A percentile compares a stretch with the other conserved stretches of the same genome.
These are phyloP conservation scores for Ochotona princeps DNA, from an alignment of 2,113 vertebrate species.

Conservation along the genomic window DNA sequence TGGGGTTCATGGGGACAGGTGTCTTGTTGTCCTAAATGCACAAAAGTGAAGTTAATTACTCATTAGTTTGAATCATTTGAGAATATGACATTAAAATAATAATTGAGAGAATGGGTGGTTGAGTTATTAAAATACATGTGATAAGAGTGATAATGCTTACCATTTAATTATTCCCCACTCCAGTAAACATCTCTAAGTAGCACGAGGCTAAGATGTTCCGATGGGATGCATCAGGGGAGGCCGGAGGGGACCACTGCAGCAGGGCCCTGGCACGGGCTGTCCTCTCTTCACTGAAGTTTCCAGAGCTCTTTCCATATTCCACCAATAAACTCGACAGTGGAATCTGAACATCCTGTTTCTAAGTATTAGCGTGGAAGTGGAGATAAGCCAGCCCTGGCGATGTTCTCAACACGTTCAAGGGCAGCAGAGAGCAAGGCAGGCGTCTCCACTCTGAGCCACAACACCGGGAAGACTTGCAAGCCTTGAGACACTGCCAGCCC, in stretches of 20 bases:
- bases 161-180: neutral
- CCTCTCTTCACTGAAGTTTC: neutral
- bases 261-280: neutral
- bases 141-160: constrained; percentile 8
- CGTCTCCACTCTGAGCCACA: accelerated
- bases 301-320: accelerated
- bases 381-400: accelerated
- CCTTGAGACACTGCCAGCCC: neutral
- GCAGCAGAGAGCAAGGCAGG: neutral
- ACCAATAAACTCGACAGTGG: neutral
- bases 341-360: too few relatives aligned
- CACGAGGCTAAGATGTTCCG: too few relatives aligned
- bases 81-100: neutral
- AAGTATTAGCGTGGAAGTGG: neutral
- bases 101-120: neutral
- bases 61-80: neutral
- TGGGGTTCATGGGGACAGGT: too few relatives aligned
- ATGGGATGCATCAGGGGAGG: accelerated
- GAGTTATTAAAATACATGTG: constrained; percentile 31
- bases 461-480: accelerated
- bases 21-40: neutral
- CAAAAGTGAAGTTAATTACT: neutral
- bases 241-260: neutral
- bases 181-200: neutral
- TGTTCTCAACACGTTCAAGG: neutral